Evolutionary conservation across 2,797 vertebrate genomes (phyloP).

Genomic region (Phalanger gymnotis): DNA sequence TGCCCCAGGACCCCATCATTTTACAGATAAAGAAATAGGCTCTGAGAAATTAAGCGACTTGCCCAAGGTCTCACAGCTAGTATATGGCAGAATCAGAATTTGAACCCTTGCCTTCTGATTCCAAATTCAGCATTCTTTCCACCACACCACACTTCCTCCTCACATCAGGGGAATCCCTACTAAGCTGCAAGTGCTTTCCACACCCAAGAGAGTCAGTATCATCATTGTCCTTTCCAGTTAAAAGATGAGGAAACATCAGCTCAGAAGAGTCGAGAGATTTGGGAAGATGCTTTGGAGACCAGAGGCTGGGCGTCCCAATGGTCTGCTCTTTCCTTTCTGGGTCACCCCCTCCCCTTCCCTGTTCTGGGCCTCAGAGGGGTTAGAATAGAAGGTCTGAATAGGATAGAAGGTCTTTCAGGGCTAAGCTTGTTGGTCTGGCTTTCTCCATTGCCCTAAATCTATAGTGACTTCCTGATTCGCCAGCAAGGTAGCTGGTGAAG

Average conservation of each 20-base stretch:
- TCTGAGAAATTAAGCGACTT: not conserved
- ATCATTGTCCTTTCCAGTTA: not conserved
- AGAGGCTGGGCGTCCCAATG: too few relatives aligned
- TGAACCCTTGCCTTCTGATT: not conserved
- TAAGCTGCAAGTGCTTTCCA: too few relatives aligned
- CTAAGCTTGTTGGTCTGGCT: not conserved
- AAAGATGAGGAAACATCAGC: not conserved
- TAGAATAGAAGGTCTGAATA: not conserved
- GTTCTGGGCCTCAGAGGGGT: too few relatives aligned
- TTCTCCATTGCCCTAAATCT: not conserved
- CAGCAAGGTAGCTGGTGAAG: not conserved
- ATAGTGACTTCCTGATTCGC: not conserved
- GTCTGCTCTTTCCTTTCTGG: not conserved
- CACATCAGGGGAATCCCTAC: not conserved
- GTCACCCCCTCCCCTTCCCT: not conserved
- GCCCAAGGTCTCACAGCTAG: not conserved
- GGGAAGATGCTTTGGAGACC: not conserved
- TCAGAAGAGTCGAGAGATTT: too few relatives aligned
- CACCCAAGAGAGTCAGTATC: not conserved
- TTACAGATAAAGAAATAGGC: not conserved
- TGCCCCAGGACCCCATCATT: not conserved
- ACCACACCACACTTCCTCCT: too few relatives aligned
- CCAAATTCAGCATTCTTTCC: not conserved
- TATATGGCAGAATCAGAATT: not conserved
- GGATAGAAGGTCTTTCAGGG: too few relatives aligned